Evolutionary conservation across 2,113 vertebrate species (phyloP).

Genomic region (Daboia siamensis): DNA sequence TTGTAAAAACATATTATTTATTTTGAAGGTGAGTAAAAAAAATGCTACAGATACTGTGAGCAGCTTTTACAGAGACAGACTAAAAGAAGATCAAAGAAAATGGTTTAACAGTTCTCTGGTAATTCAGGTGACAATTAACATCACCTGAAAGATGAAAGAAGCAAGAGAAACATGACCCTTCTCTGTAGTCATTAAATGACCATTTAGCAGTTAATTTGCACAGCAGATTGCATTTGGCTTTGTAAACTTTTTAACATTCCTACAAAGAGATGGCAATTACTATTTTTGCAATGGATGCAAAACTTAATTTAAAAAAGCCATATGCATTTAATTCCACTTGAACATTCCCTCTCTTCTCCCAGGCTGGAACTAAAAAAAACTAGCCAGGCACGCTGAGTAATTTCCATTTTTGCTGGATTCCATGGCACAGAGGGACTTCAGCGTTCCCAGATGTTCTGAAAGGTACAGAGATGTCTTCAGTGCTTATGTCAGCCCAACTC

Average conservation of each 20-base stretch:
- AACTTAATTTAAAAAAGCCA: not conserved
- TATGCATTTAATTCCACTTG: slow-evolving; percentile 12
- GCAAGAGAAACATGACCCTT: not conserved
- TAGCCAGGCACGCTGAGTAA: slow-evolving; percentile 21
- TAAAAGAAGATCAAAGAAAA: not conserved
- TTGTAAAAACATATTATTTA: not conserved
- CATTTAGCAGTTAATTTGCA: not conserved
- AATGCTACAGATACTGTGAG: not conserved
- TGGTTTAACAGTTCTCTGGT: not conserved
- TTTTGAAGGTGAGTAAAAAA: not conserved
- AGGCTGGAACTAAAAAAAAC: not conserved
- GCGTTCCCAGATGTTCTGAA: not conserved
- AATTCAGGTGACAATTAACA: not conserved
- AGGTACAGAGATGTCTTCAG: slow-evolving; percentile 14
- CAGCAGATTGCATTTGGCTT: not conserved
- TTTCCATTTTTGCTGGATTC: slow-evolving; percentile 22
- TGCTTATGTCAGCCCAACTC: not conserved
- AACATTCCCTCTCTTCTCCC: slow-evolving; percentile 2
- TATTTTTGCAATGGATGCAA: slow-evolving; percentile 5
- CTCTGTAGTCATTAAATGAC: not conserved
- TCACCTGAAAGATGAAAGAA: slow-evolving; percentile 1
- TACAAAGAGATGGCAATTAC: not conserved
- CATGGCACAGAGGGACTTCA: not conserved
- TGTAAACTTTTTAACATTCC: not conserved
- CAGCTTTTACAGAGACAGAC: not conserved